Evolutionary conservation across 2,888 invertebrate genomes (phyloP).

Genomic region (Darwinula stevensoni): DNA sequence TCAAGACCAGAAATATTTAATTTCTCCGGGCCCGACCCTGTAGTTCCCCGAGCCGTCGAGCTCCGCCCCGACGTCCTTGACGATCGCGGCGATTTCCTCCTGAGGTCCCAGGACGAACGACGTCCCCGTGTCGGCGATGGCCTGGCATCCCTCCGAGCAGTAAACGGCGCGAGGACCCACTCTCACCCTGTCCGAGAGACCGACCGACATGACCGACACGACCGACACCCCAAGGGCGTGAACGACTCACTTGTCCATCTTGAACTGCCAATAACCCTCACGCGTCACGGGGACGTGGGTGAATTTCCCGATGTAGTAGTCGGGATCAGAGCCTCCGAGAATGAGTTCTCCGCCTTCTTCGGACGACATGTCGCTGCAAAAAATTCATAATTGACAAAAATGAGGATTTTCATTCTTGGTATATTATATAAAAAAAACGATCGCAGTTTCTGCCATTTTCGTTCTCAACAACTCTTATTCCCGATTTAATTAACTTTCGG

Average conservation of each 20-base stretch:
- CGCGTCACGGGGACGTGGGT: slow-evolving; percentile 57
- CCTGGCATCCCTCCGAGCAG: slow-evolving; percentile 71
- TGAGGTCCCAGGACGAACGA: slow-evolving; percentile 76
- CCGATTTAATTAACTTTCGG: too few species aligned
- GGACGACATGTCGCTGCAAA: slow-evolving; percentile 36
- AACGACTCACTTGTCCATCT: too few species aligned
- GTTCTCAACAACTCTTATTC: too few species aligned
- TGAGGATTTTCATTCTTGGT: slow-evolving; percentile 36
- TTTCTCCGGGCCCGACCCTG: too few species aligned
- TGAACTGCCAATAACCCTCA: slow-evolving; percentile 92
- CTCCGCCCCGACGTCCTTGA: slow-evolving; percentile 30
- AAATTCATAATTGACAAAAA: too few species aligned
- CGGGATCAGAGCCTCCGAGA: slow-evolving; percentile 76
- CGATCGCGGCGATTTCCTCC: slow-evolving; percentile 43
- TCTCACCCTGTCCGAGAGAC: too few species aligned
- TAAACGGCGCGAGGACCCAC: too few species aligned
- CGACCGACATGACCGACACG: too few species aligned
- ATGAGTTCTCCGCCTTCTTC: slow-evolving; percentile 57
- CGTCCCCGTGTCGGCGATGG: slow-evolving; percentile 87
- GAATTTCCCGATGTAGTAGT: slow-evolving; percentile 60
- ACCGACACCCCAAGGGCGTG: too few species aligned
- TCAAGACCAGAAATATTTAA: too few species aligned
- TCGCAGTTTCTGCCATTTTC: too few species aligned
- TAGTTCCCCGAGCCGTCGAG: slow-evolving; percentile 52
- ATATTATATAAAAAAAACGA: too few species aligned